Percentiles rank a stretch among this genome's conserved stretches.
Conservation (phyloP, 2,888 invertebrate species). For the Diplolepis rosae region DNA sequence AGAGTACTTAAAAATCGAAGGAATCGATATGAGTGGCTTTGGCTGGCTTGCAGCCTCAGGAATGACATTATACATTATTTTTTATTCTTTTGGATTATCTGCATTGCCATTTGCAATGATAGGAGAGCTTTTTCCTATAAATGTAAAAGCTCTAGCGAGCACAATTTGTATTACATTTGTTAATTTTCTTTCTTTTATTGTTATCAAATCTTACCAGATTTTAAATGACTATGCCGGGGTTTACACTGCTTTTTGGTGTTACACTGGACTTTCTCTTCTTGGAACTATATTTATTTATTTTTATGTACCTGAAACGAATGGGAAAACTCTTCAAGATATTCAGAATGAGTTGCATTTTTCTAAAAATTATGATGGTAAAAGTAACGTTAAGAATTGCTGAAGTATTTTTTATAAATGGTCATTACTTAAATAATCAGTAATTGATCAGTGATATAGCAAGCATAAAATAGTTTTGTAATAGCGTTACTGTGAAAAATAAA, state of each 20-base stretch:
- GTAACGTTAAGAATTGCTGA: too few species aligned
- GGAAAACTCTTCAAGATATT: constrained; percentile 53
- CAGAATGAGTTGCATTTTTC: constrained; percentile 36
- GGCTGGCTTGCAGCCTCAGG: constrained; percentile 49
- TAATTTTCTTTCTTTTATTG: constrained; percentile 40
- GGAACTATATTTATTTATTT: constrained; percentile 41
- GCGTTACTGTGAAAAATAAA: too few species aligned
- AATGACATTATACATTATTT: constrained; percentile 46
- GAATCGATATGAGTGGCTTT: constrained; percentile 28
- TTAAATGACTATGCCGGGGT: constrained; percentile 42
- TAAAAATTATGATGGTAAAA: not conserved
- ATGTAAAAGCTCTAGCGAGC: constrained; percentile 51
- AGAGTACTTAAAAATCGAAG: constrained; percentile 22
- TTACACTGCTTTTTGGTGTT: constrained; percentile 48
- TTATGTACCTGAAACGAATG: constrained; percentile 53
- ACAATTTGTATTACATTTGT: constrained; percentile 37
- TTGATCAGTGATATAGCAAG: too few species aligned
- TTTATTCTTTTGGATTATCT: constrained; percentile 49
- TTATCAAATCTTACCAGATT: constrained; percentile 42
- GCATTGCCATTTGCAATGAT: constrained; percentile 51
- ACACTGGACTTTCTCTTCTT: constrained; percentile 35
- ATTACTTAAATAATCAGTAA: too few species aligned
- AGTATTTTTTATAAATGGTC: too few species aligned
- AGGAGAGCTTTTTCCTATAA: constrained; percentile 54
- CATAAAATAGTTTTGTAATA: too few species aligned